phyloP scores from a whole-genome alignment of 92 coral and sea anemone genomes.

The Plumapathes pennacea region DNA sequence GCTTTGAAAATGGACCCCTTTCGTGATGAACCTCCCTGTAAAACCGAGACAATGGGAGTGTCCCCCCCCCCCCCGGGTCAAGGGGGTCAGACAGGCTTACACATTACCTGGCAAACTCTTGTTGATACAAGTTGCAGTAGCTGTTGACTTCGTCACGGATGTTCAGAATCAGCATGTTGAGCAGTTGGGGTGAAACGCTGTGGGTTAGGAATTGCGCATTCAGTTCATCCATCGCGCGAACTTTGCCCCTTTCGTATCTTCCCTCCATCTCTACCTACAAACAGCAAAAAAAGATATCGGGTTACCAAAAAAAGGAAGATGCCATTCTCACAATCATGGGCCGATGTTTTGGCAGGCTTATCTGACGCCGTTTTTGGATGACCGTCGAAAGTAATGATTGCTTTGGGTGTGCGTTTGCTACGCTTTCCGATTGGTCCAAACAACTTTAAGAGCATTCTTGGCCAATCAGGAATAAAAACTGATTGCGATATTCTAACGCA shows the following conservation, averaged over 20 bases:
- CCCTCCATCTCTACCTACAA: slow-evolving; percentile 69
- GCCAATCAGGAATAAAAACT: neutral
- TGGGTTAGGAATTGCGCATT: slow-evolving; percentile 33
- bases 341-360: too few species aligned
- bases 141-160: slow-evolving; percentile 74
- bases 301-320: neutral
- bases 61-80: too few species aligned
- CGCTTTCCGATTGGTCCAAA: too few species aligned
- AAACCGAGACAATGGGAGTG: too few species aligned
- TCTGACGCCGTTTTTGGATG: too few species aligned
- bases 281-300: neutral
- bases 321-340: too few species aligned
- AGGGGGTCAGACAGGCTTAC: too few species aligned
- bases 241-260: slow-evolving; percentile 79
- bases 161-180: slow-evolving; percentile 64
- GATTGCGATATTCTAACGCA: too few species aligned
- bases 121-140: slow-evolving; percentile 58
- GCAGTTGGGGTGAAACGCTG: slow-evolving; percentile 58
- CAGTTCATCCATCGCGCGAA: slow-evolving; percentile 63
- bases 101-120: slow-evolving; percentile 71
- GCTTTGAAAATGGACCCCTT: too few species aligned
- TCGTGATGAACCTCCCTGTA: too few species aligned
- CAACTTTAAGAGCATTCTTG: neutral
- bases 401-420: too few species aligned
- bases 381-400: too few species aligned